Evolutionary conservation across 2,113 vertebrate genomes (phyloP), one percentile per base, ranked within the genome.

Genomic region (Indicator indicator): DNA sequence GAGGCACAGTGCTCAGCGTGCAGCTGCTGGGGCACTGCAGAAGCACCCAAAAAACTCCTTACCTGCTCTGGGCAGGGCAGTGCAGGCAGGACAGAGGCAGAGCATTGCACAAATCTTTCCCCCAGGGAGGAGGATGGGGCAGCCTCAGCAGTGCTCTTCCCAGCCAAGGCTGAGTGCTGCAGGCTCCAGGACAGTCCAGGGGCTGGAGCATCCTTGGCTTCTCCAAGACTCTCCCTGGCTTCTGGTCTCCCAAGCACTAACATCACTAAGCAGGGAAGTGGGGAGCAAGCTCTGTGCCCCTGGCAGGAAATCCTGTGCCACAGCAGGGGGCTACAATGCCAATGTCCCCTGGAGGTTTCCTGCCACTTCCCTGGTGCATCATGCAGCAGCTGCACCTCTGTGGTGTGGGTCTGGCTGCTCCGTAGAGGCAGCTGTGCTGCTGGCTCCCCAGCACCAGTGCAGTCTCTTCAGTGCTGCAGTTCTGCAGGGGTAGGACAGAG

Each of bases 361-460:
- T 40, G 11, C 50, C 17, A 5, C 9, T 17, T 27, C 13, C 19
- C 26, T 17, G 26, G 32, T 7, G 30, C 12, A 6, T 6, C 0
- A 1, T 23, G 56, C 26, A 60, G 65, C 32, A 87, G 33, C 33
- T 42, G 56, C 36, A 14, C 12, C 28, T 11, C 36, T n/a, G 4
- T 9, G 28, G 59, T 55, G 20, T 3, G 24, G 20, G 17, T 6
- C 76, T 74, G 62, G 62, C 44, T 24, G 24, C 58, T 64, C n/a
- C 19, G 30, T 4, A 38, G 44, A 56, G 40, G n/a, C 28, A 24
- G 40, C 17, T 1, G 5, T 11, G 42, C 60, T 16, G n/a, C 33
- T 59, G 24, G 24, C 33, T 30, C n/a, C 63, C n/a, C 16, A 21
- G 14, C 20, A 5, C 0, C 0, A 36, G 17, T 26, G 26, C 3